Evolutionary conservation across 1,140 invertebrate genomes (phyloP).

Genomic region (Portunus trituberculatus): DNA sequence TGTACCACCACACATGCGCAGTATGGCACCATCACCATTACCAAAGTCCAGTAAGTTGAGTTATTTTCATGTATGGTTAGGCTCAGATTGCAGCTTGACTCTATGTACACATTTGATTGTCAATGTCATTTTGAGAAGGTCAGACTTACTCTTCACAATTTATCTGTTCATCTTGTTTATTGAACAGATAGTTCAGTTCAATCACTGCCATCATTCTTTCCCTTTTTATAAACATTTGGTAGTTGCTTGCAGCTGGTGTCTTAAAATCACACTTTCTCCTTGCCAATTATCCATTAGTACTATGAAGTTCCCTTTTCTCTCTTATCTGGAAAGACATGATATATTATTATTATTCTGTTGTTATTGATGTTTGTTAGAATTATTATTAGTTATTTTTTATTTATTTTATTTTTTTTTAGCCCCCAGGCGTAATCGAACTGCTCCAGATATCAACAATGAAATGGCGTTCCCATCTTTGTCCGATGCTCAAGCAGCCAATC

Average conservation of each 20-base stretch:
- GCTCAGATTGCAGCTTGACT: background rate
- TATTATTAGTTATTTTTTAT: conserved; percentile 26
- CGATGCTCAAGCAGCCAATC: conserved; percentile 70
- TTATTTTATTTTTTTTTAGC: conserved; percentile 52
- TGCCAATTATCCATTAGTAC: too few relatives aligned
- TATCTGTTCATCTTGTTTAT: background rate
- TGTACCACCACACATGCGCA: conserved; percentile 71
- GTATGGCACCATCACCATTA: conserved; percentile 55
- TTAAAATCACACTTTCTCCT: too few relatives aligned
- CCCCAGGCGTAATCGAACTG: conserved; percentile 62
- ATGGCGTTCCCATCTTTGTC: conserved; percentile 73
- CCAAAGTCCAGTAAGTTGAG: conserved; percentile 61
- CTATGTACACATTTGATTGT: background rate
- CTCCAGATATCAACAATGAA: conserved; percentile 73
- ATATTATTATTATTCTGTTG: background rate
- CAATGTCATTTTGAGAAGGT: too few relatives aligned
- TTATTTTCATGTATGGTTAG: background rate
- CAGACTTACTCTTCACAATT: background rate
- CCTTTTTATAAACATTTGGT: too few relatives aligned
- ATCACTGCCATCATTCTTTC: too few relatives aligned
- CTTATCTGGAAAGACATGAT: too few relatives aligned
- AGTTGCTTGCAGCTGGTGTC: too few relatives aligned
- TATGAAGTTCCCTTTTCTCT: too few relatives aligned
- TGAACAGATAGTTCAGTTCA: background rate
- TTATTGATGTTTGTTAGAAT: background rate